phyloP scores from a whole-genome alignment of 2,797 vertebrate species.

The Buceros bicornis region DNA sequence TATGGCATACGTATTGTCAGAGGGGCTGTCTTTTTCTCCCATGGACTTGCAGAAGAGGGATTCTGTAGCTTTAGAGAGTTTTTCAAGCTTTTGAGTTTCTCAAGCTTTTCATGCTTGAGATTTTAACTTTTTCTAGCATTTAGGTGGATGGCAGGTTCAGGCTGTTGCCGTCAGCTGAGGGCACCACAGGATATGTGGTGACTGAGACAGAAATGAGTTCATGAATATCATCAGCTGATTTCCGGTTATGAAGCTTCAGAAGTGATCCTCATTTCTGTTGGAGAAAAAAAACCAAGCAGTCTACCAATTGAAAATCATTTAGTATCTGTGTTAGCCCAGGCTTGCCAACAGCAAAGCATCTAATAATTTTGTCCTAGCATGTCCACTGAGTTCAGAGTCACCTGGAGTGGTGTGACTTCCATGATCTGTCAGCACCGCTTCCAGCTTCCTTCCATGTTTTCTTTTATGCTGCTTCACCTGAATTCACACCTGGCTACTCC shows the following conservation, averaged over 20 bases:
- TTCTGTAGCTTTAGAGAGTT: neutral
- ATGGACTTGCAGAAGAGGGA: neutral
- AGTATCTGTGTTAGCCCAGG: neutral
- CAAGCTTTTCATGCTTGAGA: neutral
- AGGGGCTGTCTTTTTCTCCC: neutral
- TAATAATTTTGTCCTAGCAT: fast-evolving
- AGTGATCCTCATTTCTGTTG: neutral
- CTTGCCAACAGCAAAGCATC: neutral
- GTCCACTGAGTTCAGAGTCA: neutral
- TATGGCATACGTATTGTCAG: fast-evolving
- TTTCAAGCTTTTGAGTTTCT: no score
- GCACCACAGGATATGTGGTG: neutral
- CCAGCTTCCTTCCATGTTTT: neutral
- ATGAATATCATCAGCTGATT: neutral
- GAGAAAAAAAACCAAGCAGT: neutral
- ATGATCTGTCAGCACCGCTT: neutral
- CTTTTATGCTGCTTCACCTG: neutral
- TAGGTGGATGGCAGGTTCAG: neutral
- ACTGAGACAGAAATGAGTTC: neutral
- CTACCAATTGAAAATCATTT: neutral
- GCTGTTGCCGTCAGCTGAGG: neutral
- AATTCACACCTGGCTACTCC: fast-evolving
- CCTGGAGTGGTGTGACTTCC: neutral
- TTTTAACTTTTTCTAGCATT: neutral
- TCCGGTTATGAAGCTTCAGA: neutral